phyloP scores from a whole-genome alignment of 2,888 invertebrate genomes.

The Lasioglossum oenotherae region DNA sequence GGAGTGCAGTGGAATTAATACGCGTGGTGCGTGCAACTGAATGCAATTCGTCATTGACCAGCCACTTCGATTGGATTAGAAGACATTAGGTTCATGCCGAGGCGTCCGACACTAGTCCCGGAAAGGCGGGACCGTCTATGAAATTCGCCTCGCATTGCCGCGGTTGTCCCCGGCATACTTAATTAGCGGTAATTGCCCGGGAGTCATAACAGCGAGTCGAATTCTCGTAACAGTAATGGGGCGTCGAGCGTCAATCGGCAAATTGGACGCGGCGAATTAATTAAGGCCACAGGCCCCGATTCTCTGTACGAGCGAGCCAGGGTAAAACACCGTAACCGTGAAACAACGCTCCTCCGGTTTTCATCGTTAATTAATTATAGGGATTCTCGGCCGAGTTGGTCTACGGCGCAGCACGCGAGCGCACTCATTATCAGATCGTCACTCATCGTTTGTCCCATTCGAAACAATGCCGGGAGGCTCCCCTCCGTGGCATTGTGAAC shows the following conservation, averaged over 20 bases:
- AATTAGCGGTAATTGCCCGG: conserved; percentile 48
- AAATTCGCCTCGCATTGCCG: conserved; percentile 37
- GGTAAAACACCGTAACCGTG: conserved; percentile 54
- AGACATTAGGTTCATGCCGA: neutral
- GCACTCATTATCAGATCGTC: conserved; percentile 62
- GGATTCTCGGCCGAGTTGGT: conserved; percentile 44
- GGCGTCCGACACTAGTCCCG: neutral
- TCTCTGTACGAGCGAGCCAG: conserved; percentile 1
- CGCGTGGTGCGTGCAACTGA: neutral
- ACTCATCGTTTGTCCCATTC: conserved; percentile 40
- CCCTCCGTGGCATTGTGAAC: neutral
- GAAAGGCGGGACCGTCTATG: neutral
- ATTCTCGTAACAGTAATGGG: conserved; percentile 39
- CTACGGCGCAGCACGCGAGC: conserved; percentile 48
- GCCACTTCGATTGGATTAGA: neutral
- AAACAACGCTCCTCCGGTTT: conserved; percentile 45
- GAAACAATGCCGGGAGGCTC: conserved; percentile 27
- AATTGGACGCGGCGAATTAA: conserved; percentile 62
- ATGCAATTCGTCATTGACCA: neutral
- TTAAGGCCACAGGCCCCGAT: conserved; percentile 54
- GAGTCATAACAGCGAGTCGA: conserved; percentile 38
- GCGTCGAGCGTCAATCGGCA: conserved; percentile 33
- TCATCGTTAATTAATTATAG: conserved; percentile 26
- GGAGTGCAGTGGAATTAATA: neutral
- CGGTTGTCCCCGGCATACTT: conserved; percentile 39